Base-by-base conservation (phyloP, 1,140 invertebrate species). In the Megalonaias nervosa region DNA sequence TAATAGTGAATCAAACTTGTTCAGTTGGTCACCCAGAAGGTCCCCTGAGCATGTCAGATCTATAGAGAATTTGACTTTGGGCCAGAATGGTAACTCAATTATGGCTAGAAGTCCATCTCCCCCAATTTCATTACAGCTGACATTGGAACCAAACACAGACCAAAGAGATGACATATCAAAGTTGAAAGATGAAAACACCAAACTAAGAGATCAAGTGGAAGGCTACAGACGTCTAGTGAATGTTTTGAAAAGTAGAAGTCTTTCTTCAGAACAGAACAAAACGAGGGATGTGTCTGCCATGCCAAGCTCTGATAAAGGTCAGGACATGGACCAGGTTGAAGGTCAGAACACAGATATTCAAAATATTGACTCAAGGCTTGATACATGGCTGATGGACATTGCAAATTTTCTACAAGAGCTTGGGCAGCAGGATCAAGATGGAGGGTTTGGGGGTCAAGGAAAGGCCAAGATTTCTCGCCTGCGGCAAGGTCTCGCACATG, bases 171-270 rank as follows among this genome's bases (percentile, higher is more conserved):
- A 67, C 12, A 67, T 67, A 12, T 26, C 31, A 38, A 38, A 4
- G 23, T 38, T 67, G 16, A 21, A 31, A 12, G 55, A 77, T 62
- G 75, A 77, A n/a, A 77, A 77, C 62, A 19, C 70, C 14, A 74
- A 73, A 55, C 60, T 78, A 9, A 72, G 69, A 55, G 21, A 78
- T 23, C 76, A 78, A 57, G 38, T 78, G 15, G 76, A 78, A 23
- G 76, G 76, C 2, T 78, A 78, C 66, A 66, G 60, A 21, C 57
- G 65, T n/a, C 58, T 78, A 21, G 23, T 78, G 64, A 67, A 78
- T n/a, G 76, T 78, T 9, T 78, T 78, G 59, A 64, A 78, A 67
- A 56, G 66, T 31, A 31, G 76, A 19, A 78, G 76, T 61, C 60
- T 70, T 17, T 73, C 66, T 67, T 71, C 76, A 4, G 59, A 16